Evolutionary conservation across 2,888 invertebrate species (phyloP), one percentile per base, ranked within the genome.

Genomic region (Thyatira batis): DNA sequence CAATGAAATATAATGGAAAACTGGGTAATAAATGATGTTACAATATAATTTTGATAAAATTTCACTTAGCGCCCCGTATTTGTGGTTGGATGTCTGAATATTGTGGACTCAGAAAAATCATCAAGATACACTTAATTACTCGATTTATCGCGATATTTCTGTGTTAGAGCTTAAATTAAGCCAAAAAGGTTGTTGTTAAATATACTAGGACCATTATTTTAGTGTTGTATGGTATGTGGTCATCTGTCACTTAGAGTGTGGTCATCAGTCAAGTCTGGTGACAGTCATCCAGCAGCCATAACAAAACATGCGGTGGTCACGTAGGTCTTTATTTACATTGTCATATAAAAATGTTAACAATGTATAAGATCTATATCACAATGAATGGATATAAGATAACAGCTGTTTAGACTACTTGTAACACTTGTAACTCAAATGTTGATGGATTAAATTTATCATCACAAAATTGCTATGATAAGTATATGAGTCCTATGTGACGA

Each of bases 301-400:
- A 63, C 71, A 69, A 20, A 66, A 67, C 64, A 75, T 61, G 60
- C 55, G 39, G 55, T 55, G 78, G 85, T 87, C 87, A 86, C 87
- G 86, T 87, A 73, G 63, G 54, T 66, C 62, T 52, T n/a, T 60
- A 59, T 67, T 57, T 71, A 69, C 73, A 55, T 60, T 39, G 39
- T 6, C 39, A 39, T 39, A 17, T 33, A 11, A 33, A 13, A 13
- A 39, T 4, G 23, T 17, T 17, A 39, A 17, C 39, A 39, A 39
- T 39, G 17, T 39, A 39, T 39, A 39, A 17, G 6, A 17, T 17
- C 17, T 8, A 39, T 39, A 2, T 39, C n/a, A 1, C 39, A 17
- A 39, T 33, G n/a, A 3, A 39, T 5, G 13, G 17, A 8, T 17
- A 39, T 39, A 8, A 17, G 39, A 0, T 33, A 39, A n/a, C 39